Percentiles rank a stretch among this genome's conserved stretches.
phyloP scores from a whole-genome alignment of 2,888 invertebrate species.

The Megalurothrips usitatus region DNA sequence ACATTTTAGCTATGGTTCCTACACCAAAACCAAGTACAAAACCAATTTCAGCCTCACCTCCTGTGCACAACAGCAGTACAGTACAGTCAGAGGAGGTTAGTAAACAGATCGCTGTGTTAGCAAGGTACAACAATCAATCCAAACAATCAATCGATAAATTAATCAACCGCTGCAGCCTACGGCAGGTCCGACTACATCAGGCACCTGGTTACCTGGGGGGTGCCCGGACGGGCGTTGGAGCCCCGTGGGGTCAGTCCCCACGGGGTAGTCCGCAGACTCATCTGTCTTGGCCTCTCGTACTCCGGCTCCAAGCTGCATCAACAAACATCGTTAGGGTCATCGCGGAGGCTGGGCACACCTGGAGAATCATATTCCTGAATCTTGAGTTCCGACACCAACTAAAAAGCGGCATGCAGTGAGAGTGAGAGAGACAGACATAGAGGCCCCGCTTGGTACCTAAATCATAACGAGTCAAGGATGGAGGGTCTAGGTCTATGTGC shows the following conservation, averaged over 20 bases:
- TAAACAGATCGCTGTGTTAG: constrained; percentile 26
- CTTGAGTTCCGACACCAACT: constrained; percentile 26
- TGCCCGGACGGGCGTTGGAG: constrained; percentile 23
- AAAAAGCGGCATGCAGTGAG: constrained; percentile 22
- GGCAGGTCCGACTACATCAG: constrained; percentile 21
- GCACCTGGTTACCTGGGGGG: constrained; percentile 25
- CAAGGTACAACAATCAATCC: constrained; percentile 26
- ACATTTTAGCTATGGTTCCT: constrained; percentile 17
- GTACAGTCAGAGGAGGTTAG: constrained; percentile 26
- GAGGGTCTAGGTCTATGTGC: background rate
- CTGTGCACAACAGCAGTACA: constrained; percentile 24
- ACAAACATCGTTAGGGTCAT: constrained; percentile 24
- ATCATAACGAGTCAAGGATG: constrained; percentile 7
- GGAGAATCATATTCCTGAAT: constrained; percentile 16
- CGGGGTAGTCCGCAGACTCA: constrained; percentile 16
- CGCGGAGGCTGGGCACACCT: constrained; percentile 3
- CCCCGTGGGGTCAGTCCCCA: constrained; percentile 5
- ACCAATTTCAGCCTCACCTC: constrained; percentile 19
- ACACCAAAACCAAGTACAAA: constrained; percentile 26
- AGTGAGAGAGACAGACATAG: constrained; percentile 12
- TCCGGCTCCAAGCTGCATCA: constrained; percentile 21
- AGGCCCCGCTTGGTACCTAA: constrained; percentile 18
- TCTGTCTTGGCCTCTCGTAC: constrained; percentile 14
- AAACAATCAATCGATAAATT: constrained; percentile 27
- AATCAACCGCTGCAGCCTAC: constrained; percentile 24